Evolutionary conservation across 2,888 invertebrate genomes (phyloP).

Genomic region (Cataglyphis cursor): DNA sequence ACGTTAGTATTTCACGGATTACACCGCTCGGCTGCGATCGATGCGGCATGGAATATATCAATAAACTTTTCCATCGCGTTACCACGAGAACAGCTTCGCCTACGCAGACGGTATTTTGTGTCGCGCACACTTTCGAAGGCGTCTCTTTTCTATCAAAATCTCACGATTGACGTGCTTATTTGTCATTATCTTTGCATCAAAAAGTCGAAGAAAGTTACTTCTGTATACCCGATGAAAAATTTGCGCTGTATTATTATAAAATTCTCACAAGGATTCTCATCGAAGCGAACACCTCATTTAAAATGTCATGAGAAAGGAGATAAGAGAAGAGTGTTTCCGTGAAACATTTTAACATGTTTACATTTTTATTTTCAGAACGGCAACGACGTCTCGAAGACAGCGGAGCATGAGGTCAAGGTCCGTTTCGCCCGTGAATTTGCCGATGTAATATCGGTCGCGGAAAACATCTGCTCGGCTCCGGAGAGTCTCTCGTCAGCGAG

Average conservation of each 20-base stretch:
- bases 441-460: constrained; percentile 71
- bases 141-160: neutral
- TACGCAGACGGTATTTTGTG: constrained; percentile 67
- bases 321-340: neutral
- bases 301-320: neutral
- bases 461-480: constrained; percentile 58
- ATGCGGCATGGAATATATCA: constrained; percentile 79
- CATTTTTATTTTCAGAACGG: constrained; percentile 66
- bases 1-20: constrained; percentile 29
- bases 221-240: neutral
- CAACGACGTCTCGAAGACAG: constrained; percentile 65
- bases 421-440: constrained; percentile 82
- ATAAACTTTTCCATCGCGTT: constrained; percentile 78
- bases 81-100: constrained; percentile 71
- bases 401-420: constrained; percentile 83
- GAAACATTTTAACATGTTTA: neutral
- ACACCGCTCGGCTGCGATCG: constrained; percentile 13
- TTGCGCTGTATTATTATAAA: neutral
- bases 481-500: constrained; percentile 82
- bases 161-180: neutral
- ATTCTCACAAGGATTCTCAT: neutral
- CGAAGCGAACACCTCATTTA: neutral
- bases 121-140: neutral
- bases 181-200: neutral
- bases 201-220: neutral